Evolutionary conservation across 2,888 invertebrate genomes (phyloP).

Genomic region (Bellardia pandia): DNA sequence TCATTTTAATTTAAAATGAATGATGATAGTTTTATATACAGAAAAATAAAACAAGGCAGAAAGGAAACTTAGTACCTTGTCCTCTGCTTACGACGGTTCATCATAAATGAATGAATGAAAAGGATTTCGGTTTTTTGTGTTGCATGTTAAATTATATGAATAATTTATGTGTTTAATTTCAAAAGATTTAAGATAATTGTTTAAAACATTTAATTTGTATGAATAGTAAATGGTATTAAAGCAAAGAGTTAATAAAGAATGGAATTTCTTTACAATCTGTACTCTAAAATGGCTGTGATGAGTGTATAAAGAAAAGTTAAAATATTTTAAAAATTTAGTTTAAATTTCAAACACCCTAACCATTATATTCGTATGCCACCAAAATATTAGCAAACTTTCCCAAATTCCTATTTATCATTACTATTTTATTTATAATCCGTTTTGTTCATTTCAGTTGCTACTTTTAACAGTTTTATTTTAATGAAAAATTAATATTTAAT

Average conservation of each 20-base stretch:
- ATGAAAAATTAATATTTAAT: slow-evolving; percentile 53
- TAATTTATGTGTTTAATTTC: slow-evolving; percentile 55
- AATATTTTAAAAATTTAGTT: no score
- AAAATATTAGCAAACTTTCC: no score
- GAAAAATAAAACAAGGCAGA: slow-evolving; percentile 16
- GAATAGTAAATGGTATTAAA: slow-evolving; percentile 22
- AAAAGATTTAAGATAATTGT: slow-evolving; percentile 66
- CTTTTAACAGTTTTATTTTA: slow-evolving; percentile 7
- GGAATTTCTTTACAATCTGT: not conserved
- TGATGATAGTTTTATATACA: slow-evolving; percentile 63
- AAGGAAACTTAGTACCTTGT: slow-evolving; percentile 20
- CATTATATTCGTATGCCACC: no score
- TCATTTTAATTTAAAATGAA: slow-evolving; percentile 71
- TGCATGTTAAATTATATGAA: slow-evolving; percentile 56
- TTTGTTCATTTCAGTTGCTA: not conserved
- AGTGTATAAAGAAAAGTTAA: no score
- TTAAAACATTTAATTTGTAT: slow-evolving; percentile 56
- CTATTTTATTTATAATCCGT: not conserved
- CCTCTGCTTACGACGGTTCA: slow-evolving; percentile 50
- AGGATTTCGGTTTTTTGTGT: slow-evolving; percentile 3
- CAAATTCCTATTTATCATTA: not conserved
- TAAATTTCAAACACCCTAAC: no score
- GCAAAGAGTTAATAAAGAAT: slow-evolving; percentile 31
- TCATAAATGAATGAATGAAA: slow-evolving; percentile 52
- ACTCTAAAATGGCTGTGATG: not conserved